Base-by-base conservation (phyloP, 2,113 vertebrate species). In the Malaclemys terrapin region DNA sequence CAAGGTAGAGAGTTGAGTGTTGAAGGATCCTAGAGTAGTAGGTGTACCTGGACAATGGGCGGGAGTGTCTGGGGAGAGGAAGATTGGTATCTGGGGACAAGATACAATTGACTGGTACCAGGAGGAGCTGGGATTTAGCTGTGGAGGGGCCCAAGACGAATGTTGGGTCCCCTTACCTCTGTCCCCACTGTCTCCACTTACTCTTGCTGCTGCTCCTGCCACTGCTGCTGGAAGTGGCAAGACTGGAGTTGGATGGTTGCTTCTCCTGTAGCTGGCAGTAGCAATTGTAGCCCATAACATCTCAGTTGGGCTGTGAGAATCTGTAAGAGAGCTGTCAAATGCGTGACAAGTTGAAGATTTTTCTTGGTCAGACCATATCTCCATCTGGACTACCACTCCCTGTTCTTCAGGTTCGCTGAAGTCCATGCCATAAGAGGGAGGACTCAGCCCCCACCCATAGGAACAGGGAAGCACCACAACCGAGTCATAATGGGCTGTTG, bases 351-450 rank as follows among this genome's bases (percentile, higher is more conserved):
- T 53, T 20, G 52, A 53, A 20, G 52, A 53, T 53, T 11, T 91
- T 90, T n/a, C 81, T 42, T n/a, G 88, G 69, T 91, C n/a, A 88
- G 14, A 69, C 85, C 13, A 80, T 65, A 42, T 80, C 62, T 91
- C 92, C 75, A 54, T 88, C 42, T 91, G 31, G 3, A 80, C 59
- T 45, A 47, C 35, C 14, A 38, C 12, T 82, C 20, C 38, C 38
- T 82, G 13, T 35, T 42, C 52, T 56, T 82, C 42, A 42, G 50
- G 17, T 3, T 47, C 84, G 42, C 81, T 91, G 65, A 94, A 93
- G 59, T 80, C 78, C 59, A 88, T 93, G 94, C 91, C 91, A 93
- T 91, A 88, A 52, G 38, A 52, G 62, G 81, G 69, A 92, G 85
- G 78, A 87, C 54, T 94, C 65, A 93, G 8, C 57, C 27, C 91